Evolutionary conservation across 2,888 invertebrate genomes (phyloP).

Genomic region (Campoletis raptor): DNA sequence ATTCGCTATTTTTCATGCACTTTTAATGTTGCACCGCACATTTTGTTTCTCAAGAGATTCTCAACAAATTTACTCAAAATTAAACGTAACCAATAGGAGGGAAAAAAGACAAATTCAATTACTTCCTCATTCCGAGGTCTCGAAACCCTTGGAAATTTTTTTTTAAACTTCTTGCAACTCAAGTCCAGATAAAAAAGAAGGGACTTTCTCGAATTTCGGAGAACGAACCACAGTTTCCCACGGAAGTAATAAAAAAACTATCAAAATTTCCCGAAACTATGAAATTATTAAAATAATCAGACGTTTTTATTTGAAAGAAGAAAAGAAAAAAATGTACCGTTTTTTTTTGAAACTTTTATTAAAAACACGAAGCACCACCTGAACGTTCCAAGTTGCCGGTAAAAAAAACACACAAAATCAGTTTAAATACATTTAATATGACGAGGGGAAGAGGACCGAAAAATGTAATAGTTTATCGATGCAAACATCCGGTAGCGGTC

Average conservation of each 20-base stretch:
- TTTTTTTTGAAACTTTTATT: neutral
- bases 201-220: too few species aligned
- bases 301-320: neutral
- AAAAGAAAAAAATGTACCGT: neutral
- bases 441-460: neutral
- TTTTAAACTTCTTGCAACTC: too few species aligned
- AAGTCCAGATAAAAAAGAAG: too few species aligned
- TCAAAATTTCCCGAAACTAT: neutral
- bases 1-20: neutral
- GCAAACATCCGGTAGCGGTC: slow-evolving; percentile 53
- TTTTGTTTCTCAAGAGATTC: neutral
- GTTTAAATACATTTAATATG: neutral
- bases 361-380: neutral
- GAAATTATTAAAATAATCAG: neutral
- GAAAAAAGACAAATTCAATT: neutral
- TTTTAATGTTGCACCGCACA: neutral
- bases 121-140: too few species aligned
- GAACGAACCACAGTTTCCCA: too few species aligned
- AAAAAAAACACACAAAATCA: neutral
- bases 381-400: neutral
- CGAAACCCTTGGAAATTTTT: too few species aligned
- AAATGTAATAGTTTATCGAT: slow-evolving; percentile 42
- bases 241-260: neutral
- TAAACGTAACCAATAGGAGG: neutral
- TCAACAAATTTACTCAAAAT: neutral